These are phyloP conservation scores for Phthorimaea operculella DNA, from an alignment of 1,140 invertebrate genomes.

Conservation along the genomic window DNA sequence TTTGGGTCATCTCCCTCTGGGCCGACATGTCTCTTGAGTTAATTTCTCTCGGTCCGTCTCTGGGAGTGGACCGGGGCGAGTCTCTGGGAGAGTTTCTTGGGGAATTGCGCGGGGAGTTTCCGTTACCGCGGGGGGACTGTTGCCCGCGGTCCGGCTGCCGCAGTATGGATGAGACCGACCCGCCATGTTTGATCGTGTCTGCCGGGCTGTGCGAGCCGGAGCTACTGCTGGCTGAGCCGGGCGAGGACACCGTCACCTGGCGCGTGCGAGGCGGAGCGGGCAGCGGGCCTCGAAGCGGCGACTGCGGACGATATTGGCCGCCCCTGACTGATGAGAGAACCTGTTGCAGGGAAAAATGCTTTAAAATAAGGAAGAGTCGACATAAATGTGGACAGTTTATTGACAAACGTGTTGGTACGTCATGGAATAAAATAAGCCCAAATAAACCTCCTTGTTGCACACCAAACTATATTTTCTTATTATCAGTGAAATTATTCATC, in stretches of 20 bases:
- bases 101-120: slow-evolving; percentile 25
- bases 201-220: slow-evolving; percentile 73
- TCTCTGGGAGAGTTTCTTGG: slow-evolving; percentile 37
- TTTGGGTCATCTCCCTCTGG: slow-evolving; percentile 31
- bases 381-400: not conserved
- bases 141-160: slow-evolving; percentile 45
- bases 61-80: slow-evolving; percentile 51
- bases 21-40: slow-evolving; percentile 20
- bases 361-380: no score
- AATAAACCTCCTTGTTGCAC: no score
- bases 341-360: slow-evolving; percentile 30
- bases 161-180: slow-evolving; percentile 62
- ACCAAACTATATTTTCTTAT: no score
- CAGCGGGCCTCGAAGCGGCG: slow-evolving; percentile 66
- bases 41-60: slow-evolving; percentile 45
- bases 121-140: slow-evolving; percentile 20
- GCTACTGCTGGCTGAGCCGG: slow-evolving; percentile 78
- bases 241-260: slow-evolving; percentile 78
- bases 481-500: no score
- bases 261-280: slow-evolving; percentile 67
- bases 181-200: slow-evolving; percentile 74
- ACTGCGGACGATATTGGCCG: slow-evolving; percentile 74
- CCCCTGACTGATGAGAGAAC: slow-evolving; percentile 74
- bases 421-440: no score
- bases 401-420: no score